Percentiles rank a stretch among this genome's conserved stretches.
phyloP scores from a whole-genome alignment of 2,888 invertebrate genomes.

The Minunthozetes semirufus region DNA sequence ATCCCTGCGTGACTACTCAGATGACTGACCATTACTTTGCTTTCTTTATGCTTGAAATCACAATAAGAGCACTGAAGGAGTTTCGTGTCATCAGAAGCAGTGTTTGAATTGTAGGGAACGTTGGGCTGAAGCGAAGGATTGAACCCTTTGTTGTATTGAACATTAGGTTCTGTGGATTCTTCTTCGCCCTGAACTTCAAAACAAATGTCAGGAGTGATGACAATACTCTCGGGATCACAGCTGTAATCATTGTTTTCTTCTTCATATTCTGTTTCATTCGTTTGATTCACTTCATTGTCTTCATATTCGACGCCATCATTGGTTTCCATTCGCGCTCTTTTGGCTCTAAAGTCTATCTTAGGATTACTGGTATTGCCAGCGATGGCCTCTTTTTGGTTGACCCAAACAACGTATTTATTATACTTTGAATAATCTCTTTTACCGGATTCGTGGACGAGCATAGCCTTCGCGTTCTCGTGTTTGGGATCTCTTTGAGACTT shows the following conservation, averaged over 20 bases:
- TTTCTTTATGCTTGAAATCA: conserved; percentile 40
- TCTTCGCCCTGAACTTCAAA: conserved; percentile 33
- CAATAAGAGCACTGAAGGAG: conserved; percentile 42
- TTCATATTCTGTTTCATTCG: conserved; percentile 27
- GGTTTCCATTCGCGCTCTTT: conserved; percentile 28
- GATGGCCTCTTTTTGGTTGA: conserved; percentile 33
- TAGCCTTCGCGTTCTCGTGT: conserved; percentile 63
- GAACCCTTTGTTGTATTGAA: conserved; percentile 17
- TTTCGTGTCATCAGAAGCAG: conserved; percentile 8
- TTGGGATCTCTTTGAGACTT: conserved; percentile 71
- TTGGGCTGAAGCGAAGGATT: conserved; percentile 21
- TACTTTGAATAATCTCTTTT: conserved; percentile 85
- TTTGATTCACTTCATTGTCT: conserved; percentile 38
- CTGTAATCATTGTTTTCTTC: not conserved
- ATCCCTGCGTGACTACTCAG: conserved; percentile 41
- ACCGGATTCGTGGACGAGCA: conserved; percentile 83
- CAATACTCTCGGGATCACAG: conserved; percentile 38
- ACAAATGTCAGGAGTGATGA: conserved; percentile 41
- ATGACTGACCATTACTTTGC: conserved; percentile 42
- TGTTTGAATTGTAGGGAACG: conserved; percentile 30
- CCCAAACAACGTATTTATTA: conserved; percentile 60
- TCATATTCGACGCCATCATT: conserved; percentile 36
- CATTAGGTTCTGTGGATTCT: not conserved
- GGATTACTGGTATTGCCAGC: conserved; percentile 17
- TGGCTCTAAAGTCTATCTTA: conserved; percentile 33